Base-by-base conservation (phyloP, 2,797 vertebrate species). In the Gila robusta region DNA sequence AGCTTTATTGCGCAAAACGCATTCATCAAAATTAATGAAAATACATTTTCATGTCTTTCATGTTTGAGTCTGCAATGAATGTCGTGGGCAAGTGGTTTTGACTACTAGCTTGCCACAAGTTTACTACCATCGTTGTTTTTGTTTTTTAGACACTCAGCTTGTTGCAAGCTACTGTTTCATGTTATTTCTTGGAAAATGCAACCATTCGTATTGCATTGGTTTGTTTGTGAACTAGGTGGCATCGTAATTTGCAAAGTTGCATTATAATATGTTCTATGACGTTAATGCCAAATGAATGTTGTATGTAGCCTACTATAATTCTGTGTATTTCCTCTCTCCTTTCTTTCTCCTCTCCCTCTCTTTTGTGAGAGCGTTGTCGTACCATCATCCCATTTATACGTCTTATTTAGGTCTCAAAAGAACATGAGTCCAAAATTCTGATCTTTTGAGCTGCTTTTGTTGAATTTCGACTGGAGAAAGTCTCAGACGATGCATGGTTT, bases 361-460 rank as follows among this genome's bases (percentile, higher is more conserved):
- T 91, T 91, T 92, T 81, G 66, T 94, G 91, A 92, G 91, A 91
- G 87, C 84, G 78, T 83, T 85, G 90, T 94, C 93, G 93, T 95
- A 92, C 94, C 92, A 93, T 95, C 90, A 56, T 90, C 91, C 92
- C 91, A 93, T 96, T 95, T 94, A 93, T 93, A 94, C 90, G 79
- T 95, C 94, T 95, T 94, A 93, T 94, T 95, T 94, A 92, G 91
- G 86, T 89, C 90, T 93, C 85, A 67, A 84, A 86, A 87, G 89
- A 86, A 87, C 82, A 67, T 78, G 81, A 87, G 85, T 70, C 83
- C 67, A 77, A 84, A 82, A 32, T 80, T 81, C 74, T 44, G 87
- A 85, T 83, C 59, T 84, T 78, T 84, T 32, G 12, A 79, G 35
- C 69, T 23, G 44, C 49, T 88, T 81, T 80, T 79, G 81, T 82